Base-by-base conservation (phyloP, 1,140 invertebrate species). In the Plutomurus gul region DNA sequence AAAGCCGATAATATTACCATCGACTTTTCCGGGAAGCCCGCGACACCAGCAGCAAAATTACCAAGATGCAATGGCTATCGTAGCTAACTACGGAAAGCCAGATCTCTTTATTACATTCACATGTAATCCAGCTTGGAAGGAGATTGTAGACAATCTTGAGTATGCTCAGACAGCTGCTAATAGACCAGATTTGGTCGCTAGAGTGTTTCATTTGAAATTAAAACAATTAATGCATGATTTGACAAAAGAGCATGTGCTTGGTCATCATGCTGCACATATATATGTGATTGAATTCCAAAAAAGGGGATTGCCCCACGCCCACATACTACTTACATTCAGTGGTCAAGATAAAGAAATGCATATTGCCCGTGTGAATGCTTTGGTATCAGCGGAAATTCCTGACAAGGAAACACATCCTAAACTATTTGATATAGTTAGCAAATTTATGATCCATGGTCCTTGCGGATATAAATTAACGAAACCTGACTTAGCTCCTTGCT, bases 281-380 rank as follows among this genome's bases (percentile, higher is more conserved):
- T 87, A 87, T 77, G 80, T 85, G 22, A 84, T 88, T 18, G 88
- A 89, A 82, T 89, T 86, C 81, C 88, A 89, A 83, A 89, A 89
- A 83, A 83, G 87, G 78, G 87, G 88, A 8, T 82, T 89, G 30
- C 87, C 88, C 0, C 89, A 89, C 85, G 84, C 81, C 1, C 88
- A 89, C 81, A 85, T 89, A 51, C 80, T 89, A 11, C 49, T 89
- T 13, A 86, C 84, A 71, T 81, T 86, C 39, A 70, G 47, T 11
- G 11, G 36, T 16, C 46, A 77, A 46, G 40, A 74, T 56, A 81
- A n/a, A n/a, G n/a, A n/a, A 81, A 75, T n/a, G 20, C 13, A 36
- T 4, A 27, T 4, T 4, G 1, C 16, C 27, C 27, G 2, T 51
- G 84, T 88, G 56, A 85, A 88, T 83, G 76, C 84, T 13, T 73